These are phyloP conservation scores for Boloria selene DNA, from an alignment of 2,888 invertebrate genomes.

Conservation along the genomic window DNA sequence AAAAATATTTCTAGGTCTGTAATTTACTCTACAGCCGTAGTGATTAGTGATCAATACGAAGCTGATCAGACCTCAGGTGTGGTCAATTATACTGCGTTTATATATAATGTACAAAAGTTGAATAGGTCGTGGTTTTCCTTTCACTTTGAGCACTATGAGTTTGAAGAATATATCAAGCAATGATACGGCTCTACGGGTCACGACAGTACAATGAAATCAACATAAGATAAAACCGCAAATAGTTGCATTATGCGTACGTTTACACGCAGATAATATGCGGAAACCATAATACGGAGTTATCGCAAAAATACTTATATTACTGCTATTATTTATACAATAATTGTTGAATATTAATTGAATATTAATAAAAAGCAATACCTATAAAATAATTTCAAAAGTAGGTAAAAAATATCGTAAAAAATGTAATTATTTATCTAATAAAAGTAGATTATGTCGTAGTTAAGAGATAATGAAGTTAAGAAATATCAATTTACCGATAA, in stretches of 20 bases:
- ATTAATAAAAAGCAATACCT: not conserved
- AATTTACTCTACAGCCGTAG: no score
- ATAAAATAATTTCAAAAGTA: not conserved
- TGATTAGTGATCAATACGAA: not conserved
- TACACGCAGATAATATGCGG: conserved; percentile 27
- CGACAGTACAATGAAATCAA: conserved; percentile 22
- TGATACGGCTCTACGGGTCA: conserved; percentile 53
- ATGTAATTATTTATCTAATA: not conserved
- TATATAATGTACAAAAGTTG: conserved; percentile 31
- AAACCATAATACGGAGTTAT: conserved; percentile 21
- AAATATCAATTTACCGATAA: no score
- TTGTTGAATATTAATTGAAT: conserved; percentile 7
- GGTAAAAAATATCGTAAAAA: not conserved
- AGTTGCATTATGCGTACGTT: conserved; percentile 33
- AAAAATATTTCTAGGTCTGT: no score
- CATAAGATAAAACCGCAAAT: conserved; percentile 31
- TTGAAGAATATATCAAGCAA: conserved; percentile 61
- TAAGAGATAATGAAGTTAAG: no score
- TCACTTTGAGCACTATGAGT: conserved; percentile 61
- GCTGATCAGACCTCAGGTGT: conserved; percentile 19
- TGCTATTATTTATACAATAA: conserved; percentile 9
- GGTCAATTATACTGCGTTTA: conserved; percentile 33
- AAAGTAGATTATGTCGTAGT: not conserved
- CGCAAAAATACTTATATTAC: conserved; percentile 18
- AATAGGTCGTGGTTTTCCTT: conserved; percentile 69